Conservation (phyloP, 2,888 invertebrate species). For the Lycophotia porphyrea region DNA sequence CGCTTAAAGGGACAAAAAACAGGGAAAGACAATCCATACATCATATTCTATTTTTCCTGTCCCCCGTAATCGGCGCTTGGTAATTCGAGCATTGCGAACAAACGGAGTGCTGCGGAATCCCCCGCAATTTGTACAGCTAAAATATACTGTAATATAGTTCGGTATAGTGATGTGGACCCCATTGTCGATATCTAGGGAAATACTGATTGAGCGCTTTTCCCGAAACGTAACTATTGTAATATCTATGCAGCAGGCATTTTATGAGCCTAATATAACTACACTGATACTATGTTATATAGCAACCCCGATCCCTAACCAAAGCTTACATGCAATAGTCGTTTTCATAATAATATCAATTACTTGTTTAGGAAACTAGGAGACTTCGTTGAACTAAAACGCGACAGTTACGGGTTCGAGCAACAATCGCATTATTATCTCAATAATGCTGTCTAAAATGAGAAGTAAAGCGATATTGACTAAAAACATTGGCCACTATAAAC, state of each 20-base stretch:
- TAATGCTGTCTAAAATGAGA: too few species aligned
- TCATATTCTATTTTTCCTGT: constrained; percentile 37
- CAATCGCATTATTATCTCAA: too few species aligned
- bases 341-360: background rate
- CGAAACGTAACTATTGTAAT: background rate
- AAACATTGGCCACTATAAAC: background rate
- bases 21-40: constrained; percentile 3
- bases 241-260: background rate
- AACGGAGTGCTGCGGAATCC: constrained; percentile 24
- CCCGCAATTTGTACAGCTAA: constrained; percentile 21
- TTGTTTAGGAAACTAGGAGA: background rate
- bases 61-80: constrained; percentile 30
- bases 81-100: constrained; percentile 54
- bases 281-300: too few species aligned
- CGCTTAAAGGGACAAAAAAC: background rate
- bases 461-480: background rate
- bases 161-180: constrained; percentile 27
- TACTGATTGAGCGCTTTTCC: background rate
- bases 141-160: constrained; percentile 3
- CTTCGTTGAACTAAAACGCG: background rate
- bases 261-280: background rate
- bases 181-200: constrained; percentile 29
- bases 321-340: background rate
- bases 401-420: background rate
- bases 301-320: background rate